Evolutionary conservation across 2,113 vertebrate species (phyloP).

Genomic region (Heterotilapia buettikoferi): DNA sequence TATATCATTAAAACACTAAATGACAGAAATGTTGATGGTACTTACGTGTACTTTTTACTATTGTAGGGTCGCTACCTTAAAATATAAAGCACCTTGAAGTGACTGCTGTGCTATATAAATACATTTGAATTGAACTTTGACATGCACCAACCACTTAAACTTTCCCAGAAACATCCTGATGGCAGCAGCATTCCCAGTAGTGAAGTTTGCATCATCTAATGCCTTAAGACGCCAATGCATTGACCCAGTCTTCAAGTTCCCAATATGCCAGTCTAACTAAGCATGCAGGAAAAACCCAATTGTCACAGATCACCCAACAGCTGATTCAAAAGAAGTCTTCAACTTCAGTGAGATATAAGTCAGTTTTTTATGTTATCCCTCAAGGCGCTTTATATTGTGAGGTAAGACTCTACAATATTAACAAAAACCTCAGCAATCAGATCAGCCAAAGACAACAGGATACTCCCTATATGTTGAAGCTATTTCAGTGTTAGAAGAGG

Average conservation of each 20-base stretch:
- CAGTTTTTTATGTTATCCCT: fast-evolving
- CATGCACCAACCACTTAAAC: not conserved
- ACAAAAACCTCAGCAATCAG: fast-evolving
- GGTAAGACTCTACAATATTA: not conserved
- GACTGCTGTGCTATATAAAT: not conserved
- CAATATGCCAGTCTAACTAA: not conserved
- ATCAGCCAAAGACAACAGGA: not conserved
- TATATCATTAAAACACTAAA: not conserved
- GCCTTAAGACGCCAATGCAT: not conserved
- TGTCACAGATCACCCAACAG: fast-evolving
- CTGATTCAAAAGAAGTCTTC: not conserved
- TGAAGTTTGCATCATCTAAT: not conserved
- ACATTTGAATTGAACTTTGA: not conserved
- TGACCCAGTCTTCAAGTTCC: not conserved
- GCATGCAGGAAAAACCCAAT: fast-evolving
- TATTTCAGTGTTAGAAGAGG: fast-evolving
- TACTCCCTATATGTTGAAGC: not conserved
- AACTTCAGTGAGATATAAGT: fast-evolving
- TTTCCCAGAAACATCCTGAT: not conserved
- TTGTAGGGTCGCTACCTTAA: fast-evolving
- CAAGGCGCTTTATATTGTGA: not conserved
- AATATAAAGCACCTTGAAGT: fast-evolving
- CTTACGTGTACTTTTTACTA: fast-evolving
- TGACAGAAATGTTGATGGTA: fast-evolving
- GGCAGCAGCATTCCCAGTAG: not conserved